Base-by-base conservation (phyloP, 1,140 invertebrate species). In the Zaprionus kolodkinae region DNA sequence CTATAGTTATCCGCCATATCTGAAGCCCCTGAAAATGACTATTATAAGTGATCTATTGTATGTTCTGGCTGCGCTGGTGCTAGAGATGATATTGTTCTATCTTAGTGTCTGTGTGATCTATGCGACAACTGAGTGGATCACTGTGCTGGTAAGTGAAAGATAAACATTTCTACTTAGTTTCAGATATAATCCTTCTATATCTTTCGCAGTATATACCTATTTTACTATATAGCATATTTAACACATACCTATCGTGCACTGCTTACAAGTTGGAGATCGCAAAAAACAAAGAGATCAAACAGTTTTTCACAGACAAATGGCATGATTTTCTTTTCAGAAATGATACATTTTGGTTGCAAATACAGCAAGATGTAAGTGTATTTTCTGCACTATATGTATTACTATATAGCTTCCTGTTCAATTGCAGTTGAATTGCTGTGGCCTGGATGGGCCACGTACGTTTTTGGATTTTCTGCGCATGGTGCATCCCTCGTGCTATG, bases 351-450 rank as follows among this genome's bases (percentile, higher is more conserved):
- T 85, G 74, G 78, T 30, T 63, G 2, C 10, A 50, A 4, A 13
- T 84, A 9, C 78, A 84, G 43, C 52, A 15, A 0, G 54, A 67
- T 63, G 81, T 84, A 38, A n/a, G 17, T 12, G 7, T 17, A 10
- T 9, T 5, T 48, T 13, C 2, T 33, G 17, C n/a, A 11, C 1
- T 25, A 25, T 52, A 36, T 36, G 12, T 3, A 17, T 33, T 11
- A 40, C 30, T 64, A 25, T 64, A 12, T 40, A 40, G 13, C 38
- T n/a, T 40, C 38, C 13, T 5, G 38, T 40, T 6, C 13, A n/a
- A 6, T 40, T 6, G 0, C 25, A 84, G 81, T 4, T 81, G 4
- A 25, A 36, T 2, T 84, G 81, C 3, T 84, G 81, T 52, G 81
- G 81, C 25, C 11, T 69, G 25, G 74, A 74, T 1, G 70, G 81